These are phyloP conservation scores for Sisor rabdophorus DNA, from an alignment of 2,113 vertebrate species.

Conservation along the genomic window DNA sequence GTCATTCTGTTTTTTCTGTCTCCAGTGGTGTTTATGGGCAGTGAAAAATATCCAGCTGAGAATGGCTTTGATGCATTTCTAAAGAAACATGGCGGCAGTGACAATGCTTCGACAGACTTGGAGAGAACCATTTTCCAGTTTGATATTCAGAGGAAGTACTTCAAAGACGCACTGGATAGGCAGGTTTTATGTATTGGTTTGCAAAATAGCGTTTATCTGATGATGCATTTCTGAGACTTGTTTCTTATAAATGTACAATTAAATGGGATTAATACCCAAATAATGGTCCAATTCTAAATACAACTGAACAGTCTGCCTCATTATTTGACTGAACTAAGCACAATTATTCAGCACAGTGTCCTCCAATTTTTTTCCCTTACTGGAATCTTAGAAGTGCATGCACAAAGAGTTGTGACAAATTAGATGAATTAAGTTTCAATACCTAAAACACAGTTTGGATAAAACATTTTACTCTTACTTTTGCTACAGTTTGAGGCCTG, in stretches of 20 bases:
- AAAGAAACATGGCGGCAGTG: slow-evolving; percentile 91
- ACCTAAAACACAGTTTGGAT: background rate
- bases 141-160: slow-evolving; percentile 88
- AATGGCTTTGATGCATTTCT: slow-evolving; percentile 94
- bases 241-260: background rate
- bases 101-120: slow-evolving; percentile 94
- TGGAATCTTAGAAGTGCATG: background rate
- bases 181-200: slow-evolving; percentile 50
- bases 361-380: background rate
- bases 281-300: background rate
- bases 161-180: slow-evolving; percentile 91
- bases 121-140: slow-evolving; percentile 96
- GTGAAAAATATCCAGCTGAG: slow-evolving; percentile 91
- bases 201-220: background rate
- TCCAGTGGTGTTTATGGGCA: slow-evolving; percentile 98
- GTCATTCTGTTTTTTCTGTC: slow-evolving; percentile 11
- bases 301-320: background rate
- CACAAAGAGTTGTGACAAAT: background rate
- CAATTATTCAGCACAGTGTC: background rate
- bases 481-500: background rate
- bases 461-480: background rate
- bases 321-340: background rate
- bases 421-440: background rate
- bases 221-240: background rate
- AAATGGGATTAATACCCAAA: background rate